Conservation (phyloP, 2,113 vertebrate species). For the Buteo buteo region DNA sequence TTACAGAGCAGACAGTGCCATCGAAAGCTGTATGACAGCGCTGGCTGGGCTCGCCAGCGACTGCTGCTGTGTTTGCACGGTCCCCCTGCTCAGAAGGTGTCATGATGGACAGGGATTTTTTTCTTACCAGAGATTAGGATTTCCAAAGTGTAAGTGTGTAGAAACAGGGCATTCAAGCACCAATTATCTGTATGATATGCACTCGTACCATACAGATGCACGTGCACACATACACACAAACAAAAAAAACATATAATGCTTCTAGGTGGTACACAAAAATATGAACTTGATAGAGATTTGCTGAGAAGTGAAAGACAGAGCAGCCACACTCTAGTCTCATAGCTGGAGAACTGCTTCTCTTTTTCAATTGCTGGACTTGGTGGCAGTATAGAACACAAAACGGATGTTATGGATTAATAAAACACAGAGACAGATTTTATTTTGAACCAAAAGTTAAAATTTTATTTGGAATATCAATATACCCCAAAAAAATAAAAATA, state of each 20-base stretch:
- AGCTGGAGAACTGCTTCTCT: neutral
- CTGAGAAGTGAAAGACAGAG: neutral
- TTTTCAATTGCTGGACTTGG: neutral
- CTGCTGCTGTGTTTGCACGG: neutral
- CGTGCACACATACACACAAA: neutral
- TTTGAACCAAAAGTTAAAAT: conserved; percentile 79
- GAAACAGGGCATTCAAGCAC: neutral
- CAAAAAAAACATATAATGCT: neutral
- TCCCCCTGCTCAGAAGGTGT: neutral
- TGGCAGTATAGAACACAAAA: neutral
- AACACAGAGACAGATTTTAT: conserved; percentile 1
- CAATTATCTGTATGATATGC: neutral
- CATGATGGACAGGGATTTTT: neutral
- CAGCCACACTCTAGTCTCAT: rapidly evolving
- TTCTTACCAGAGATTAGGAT: neutral
- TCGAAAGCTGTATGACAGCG: rapidly evolving
- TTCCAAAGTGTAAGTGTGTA: neutral
- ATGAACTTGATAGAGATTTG: neutral
- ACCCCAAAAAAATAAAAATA: conserved; percentile 77
- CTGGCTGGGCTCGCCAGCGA: neutral
- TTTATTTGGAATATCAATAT: conserved; percentile 80
- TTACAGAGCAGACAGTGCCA: neutral
- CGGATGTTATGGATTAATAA: neutral
- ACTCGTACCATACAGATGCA: neutral
- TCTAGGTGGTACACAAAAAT: neutral